phyloP scores from a whole-genome alignment of 2,113 vertebrate species.

The Peucedramus taeniatus region DNA sequence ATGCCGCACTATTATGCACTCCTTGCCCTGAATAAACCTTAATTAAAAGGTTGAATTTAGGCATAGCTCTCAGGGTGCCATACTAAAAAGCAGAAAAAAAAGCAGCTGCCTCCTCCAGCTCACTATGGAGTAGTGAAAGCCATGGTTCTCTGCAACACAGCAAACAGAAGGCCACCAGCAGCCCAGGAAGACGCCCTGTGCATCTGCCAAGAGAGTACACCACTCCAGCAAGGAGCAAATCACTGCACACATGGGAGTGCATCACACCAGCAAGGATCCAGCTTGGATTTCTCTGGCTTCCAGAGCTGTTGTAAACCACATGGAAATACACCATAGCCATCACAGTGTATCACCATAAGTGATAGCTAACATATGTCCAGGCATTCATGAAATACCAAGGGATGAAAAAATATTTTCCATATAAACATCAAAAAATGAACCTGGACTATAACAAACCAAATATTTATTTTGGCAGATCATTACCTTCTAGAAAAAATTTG shows the following conservation, averaged over 20 bases:
- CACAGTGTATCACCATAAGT: rapidly evolving
- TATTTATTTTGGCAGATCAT: neutral
- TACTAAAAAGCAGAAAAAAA: neutral
- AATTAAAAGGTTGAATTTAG: neutral
- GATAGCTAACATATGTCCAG: neutral
- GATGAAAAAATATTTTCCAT: neutral
- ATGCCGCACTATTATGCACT: neutral
- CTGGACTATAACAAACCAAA: neutral
- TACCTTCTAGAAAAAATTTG: neutral
- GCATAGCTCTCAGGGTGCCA: neutral
- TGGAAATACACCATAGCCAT: neutral
- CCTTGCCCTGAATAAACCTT: neutral
- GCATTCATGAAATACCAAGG: neutral
- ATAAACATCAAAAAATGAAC: neutral
- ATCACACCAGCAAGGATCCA: no score
- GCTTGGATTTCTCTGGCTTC: neutral
- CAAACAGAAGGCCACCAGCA: neutral
- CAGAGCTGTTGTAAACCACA: neutral
- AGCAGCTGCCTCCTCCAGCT: neutral
- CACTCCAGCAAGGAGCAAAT: neutral
- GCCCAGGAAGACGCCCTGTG: rapidly evolving
- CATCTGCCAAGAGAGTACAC: neutral
- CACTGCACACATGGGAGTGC: no score
- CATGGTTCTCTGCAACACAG: rapidly evolving
- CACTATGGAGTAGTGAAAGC: neutral